Evolutionary conservation across 2,888 invertebrate species (phyloP), one percentile per base, ranked within the genome.

Genomic region (Darwinula stevensoni): DNA sequence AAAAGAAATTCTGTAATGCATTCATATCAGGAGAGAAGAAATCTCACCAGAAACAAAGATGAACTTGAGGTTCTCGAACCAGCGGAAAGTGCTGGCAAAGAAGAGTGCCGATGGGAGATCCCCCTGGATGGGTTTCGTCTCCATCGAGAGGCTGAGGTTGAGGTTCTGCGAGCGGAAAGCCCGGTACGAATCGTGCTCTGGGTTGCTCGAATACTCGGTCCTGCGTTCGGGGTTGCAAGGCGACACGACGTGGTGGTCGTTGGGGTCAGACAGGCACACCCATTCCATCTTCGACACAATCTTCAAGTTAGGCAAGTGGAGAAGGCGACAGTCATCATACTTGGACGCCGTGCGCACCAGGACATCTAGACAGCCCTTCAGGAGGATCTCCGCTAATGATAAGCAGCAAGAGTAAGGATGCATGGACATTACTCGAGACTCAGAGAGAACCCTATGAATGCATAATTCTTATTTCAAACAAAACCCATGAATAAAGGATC

Each of bases 291-390:
- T 73, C 11, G 78, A 64, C 12, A 67, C 65, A 31, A 88, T 57
- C 41, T 74, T 70, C 28, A 94, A 59, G 44, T 74, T 72, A 0
- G 94, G 94, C 41, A 94, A 59, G 46, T 84, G 76, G 18, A 97
- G 53, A 39, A 97, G 62, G 32, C 80, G 68, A 47, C 88, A 88
- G 53, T 97, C 97, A 52, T 97, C 94, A 55, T 97, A 97, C 50
- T 97, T 91, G 36, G 91, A 91, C 0, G 94, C 94, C 1, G 94
- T 97, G 35, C 88, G 63, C 2, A 88, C 84, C 45, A 73, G 84
- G 42, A 94, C 76, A 51, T 86, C 80, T 36, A 97, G 55, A 46
- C 88, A 78, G 3, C 91, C 88, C 45, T 82, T 75, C 44, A 84
- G 72, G 31, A 80, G 67, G 35, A 84, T 70, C 51, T 74, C 76